phyloP scores from a whole-genome alignment of 2,797 vertebrate genomes.

The Coracias cyanogaster region DNA sequence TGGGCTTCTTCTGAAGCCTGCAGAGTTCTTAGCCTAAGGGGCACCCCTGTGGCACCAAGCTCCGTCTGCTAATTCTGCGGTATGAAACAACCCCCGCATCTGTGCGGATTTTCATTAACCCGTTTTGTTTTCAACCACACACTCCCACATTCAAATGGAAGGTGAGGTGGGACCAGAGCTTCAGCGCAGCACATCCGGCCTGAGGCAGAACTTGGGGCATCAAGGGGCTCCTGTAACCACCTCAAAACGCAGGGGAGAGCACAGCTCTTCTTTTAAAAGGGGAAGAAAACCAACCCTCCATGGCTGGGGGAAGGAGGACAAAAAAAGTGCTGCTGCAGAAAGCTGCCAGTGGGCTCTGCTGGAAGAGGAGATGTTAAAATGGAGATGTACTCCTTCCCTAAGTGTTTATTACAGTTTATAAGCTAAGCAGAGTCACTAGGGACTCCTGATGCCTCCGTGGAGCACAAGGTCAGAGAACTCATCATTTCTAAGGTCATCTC shows the following conservation, averaged over 20 bases:
- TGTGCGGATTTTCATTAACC: fast-evolving
- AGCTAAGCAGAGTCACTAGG: neutral
- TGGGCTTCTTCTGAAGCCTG: neutral
- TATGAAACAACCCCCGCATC: fast-evolving
- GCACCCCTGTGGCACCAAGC: neutral
- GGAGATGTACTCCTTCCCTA: neutral
- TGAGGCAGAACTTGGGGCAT: fast-evolving
- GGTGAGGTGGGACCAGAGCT: neutral
- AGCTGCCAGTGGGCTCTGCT: too few relatives aligned
- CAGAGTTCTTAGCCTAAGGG: neutral
- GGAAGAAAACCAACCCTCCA: fast-evolving
- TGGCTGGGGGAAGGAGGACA: neutral
- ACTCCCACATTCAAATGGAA: neutral
- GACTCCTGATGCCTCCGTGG: neutral
- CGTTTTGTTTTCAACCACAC: fast-evolving
- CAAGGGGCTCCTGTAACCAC: neutral
- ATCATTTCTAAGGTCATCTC: neutral
- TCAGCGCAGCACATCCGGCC: neutral
- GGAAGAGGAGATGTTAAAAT: neutral
- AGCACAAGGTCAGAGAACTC: neutral
- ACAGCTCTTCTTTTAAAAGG: neutral
- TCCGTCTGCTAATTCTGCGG: neutral
- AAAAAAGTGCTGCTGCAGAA: fast-evolving
- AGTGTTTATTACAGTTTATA: fast-evolving
- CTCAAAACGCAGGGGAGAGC: neutral